A percentile compares a stretch with the other conserved stretches of the same genome.
Evolutionary conservation across 2,888 invertebrate species (phyloP).

Genomic region (Cactoblastis cactorum): DNA sequence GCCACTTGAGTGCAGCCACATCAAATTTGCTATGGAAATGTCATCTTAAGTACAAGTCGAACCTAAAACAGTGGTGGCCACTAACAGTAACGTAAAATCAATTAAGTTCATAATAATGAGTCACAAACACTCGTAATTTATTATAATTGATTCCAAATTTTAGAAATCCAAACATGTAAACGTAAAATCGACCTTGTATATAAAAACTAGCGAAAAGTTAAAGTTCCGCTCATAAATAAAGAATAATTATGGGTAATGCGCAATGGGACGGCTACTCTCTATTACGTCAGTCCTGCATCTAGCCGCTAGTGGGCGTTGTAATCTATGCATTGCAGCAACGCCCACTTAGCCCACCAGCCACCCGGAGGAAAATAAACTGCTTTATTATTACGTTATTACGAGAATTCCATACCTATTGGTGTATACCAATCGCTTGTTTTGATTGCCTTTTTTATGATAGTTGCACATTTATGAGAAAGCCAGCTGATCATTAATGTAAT

Average conservation of each 20-base stretch:
- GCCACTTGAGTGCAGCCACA: too few species aligned
- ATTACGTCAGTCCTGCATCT: slow-evolving; percentile 47
- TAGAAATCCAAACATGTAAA: slow-evolving; percentile 2
- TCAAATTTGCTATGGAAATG: too few species aligned
- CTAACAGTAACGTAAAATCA: background rate
- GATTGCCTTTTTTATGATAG: too few species aligned
- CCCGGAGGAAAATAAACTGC: background rate
- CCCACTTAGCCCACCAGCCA: slow-evolving; percentile 34
- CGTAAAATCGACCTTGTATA: slow-evolving; percentile 9
- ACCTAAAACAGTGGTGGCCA: background rate
- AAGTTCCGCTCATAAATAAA: slow-evolving; percentile 12
- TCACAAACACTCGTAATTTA: slow-evolving; percentile 4
- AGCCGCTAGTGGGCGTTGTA: slow-evolving; percentile 32
- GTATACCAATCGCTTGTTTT: too few species aligned
- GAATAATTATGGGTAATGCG: slow-evolving; percentile 31
- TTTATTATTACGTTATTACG: background rate
- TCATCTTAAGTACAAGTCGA: too few species aligned
- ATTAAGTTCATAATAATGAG: background rate
- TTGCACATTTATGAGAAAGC: too few species aligned
- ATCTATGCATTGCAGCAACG: slow-evolving; percentile 27
- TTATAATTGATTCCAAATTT: background rate
- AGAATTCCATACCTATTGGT: too few species aligned
- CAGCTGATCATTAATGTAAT: too few species aligned
- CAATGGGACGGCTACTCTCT: slow-evolving; percentile 40
- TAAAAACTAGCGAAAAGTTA: slow-evolving; percentile 14